phyloP scores from a whole-genome alignment of 2,888 invertebrate species.

The Marronus borbonicus region DNA sequence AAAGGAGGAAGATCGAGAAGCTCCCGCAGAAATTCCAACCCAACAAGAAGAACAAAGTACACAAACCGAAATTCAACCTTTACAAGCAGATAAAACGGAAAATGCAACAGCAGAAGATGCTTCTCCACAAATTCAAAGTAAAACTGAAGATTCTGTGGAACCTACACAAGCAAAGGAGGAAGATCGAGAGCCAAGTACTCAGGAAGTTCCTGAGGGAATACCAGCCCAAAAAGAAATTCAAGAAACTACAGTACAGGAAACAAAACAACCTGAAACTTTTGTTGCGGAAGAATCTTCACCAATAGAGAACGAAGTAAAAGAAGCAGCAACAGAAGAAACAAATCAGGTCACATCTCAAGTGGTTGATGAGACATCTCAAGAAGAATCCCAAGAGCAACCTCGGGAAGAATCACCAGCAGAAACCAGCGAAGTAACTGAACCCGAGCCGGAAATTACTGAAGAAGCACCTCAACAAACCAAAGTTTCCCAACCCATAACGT shows the following conservation, averaged over 20 bases:
- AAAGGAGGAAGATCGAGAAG: not conserved
- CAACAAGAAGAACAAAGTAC: not conserved
- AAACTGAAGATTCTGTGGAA: constrained; percentile 3
- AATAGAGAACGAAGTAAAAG: not conserved
- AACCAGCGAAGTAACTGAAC: not conserved
- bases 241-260: not conserved
- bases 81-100: not conserved
- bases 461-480: not conserved
- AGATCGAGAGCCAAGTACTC: not conserved
- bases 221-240: not conserved
- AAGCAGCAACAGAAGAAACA: not conserved
- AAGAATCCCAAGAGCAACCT: not conserved
- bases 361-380: not conserved
- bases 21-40: too few species aligned
- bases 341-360: too few species aligned
- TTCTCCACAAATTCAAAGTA: not conserved
- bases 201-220: not conserved
- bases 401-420: not conserved
- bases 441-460: not conserved
- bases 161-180: not conserved
- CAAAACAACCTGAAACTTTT: not conserved
- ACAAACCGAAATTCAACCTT: not conserved
- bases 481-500: constrained; percentile 4
- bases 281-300: too few species aligned
- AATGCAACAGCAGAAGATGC: not conserved